Evolutionary conservation across 2,797 vertebrate species (phyloP), one percentile per base, ranked within the genome.

Genomic region (Epinephelus awoara): DNA sequence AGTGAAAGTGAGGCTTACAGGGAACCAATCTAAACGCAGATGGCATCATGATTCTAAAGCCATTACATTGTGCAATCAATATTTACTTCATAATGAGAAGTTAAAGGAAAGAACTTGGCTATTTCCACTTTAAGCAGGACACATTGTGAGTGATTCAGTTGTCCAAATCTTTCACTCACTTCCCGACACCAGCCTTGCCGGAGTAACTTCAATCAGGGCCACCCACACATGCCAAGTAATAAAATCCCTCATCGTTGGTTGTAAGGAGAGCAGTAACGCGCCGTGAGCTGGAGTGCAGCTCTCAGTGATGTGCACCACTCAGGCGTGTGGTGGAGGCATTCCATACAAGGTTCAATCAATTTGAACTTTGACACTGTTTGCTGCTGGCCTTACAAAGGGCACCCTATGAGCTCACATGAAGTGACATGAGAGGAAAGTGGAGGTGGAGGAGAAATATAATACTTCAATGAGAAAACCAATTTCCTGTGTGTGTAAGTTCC

Each of bases 341-440:
- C 42, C 18, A 42, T 6, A 29, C 51, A 58, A 73, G 58, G 64
- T 74, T 83, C 56, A 77, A 23, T 82, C 84, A 70, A 46, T 80
- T 75, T 87, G 72, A 87, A 34, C 80, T 56, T 56, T 84, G 74
- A 75, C 75, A 63, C 56, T 3, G 11, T 67, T 72, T 49, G 76
- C 83, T n/a, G 46, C 47, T 67, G 69, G 63, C 63, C 69, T 83
- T 88, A 84, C 25, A 52, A 75, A 67, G 49, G 52, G 14, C 74
- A 61, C 47, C 13, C 52, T 70, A 56, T 58, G 72, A 72, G 61
- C 63, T 80, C 51, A 68, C 46, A 54, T 19, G 62, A 52, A 54
- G 59, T 73, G 76, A 54, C 69, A 67, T 38, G 19, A 74, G 42
- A 52, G 66, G 65, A 38, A 79, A 64, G 62, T 83, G 49, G 27